Conservation (phyloP, 2,113 vertebrate genomes). For the Lophochroa leadbeateri region DNA sequence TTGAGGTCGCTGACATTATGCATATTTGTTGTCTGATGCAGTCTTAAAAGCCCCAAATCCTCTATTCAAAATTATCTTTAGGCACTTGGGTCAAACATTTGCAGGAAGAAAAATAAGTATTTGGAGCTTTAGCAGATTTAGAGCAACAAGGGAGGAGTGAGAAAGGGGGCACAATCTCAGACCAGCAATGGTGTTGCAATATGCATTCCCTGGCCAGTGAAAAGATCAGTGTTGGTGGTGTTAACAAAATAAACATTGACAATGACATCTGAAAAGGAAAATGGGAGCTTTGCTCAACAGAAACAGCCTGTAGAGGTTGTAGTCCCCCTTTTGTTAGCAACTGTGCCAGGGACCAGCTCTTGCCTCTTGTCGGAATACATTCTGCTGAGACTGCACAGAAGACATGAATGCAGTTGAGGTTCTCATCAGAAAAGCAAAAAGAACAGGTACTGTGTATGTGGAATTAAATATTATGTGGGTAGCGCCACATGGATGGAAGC, state of each 20-base stretch:
- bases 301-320: not conserved
- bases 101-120: constrained; percentile 16
- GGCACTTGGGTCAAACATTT: constrained; percentile 38
- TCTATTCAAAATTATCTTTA: constrained; percentile 29
- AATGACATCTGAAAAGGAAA: not conserved
- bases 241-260: not conserved
- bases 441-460: not conserved
- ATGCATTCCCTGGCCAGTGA: not conserved
- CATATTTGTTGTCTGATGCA: constrained; percentile 65
- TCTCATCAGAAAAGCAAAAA: not conserved
- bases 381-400: not conserved
- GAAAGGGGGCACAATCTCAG: not conserved
- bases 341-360: not conserved
- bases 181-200: not conserved
- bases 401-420: not conserved
- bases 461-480: not conserved
- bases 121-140: constrained; percentile 3
- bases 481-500: not conserved
- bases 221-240: not conserved
- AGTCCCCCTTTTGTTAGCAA: not conserved
- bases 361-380: not conserved
- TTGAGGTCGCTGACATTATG: constrained; percentile 54
- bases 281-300: not conserved
- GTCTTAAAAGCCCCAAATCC: constrained; percentile 49
- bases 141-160: not conserved